Percentiles rank a stretch among this genome's conserved stretches.
These are phyloP conservation scores for Girardinus metallicus DNA, from an alignment of 2,797 vertebrate genomes.

Conservation along the genomic window DNA sequence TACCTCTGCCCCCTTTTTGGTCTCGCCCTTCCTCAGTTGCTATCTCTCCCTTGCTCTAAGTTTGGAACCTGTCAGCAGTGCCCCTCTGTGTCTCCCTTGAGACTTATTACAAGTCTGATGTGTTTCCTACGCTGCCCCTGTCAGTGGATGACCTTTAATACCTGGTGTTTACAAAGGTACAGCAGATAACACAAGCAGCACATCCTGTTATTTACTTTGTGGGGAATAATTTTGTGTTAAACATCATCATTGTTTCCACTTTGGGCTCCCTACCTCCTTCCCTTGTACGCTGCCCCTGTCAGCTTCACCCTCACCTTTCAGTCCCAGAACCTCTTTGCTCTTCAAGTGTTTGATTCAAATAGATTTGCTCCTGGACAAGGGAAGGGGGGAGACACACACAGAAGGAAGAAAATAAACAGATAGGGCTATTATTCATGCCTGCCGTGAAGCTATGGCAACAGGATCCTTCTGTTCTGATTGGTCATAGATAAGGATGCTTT, in stretches of 20 bases:
- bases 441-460: conserved; percentile 78
- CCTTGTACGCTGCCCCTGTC: conserved; percentile 7
- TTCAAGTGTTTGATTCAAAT: conserved; percentile 69
- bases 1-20: conserved; percentile 52
- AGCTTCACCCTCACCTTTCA: conserved; percentile 33
- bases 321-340: conserved; percentile 44
- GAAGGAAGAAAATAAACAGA: conserved; percentile 72
- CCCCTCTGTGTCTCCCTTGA: conserved; percentile 18
- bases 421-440: conserved; percentile 77
- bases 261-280: conserved; percentile 7
- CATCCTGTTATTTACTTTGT: conserved; percentile 8
- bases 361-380: conserved; percentile 57
- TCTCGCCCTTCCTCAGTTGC: conserved; percentile 25
- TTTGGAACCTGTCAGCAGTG: conserved; percentile 27
- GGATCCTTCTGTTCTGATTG: conserved; percentile 73
- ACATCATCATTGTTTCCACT: conserved; percentile 10
- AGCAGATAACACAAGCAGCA: background rate
- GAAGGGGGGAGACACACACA: conserved; percentile 37
- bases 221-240: conserved; percentile 8
- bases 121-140: too few species aligned
- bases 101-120: conserved; percentile 18
- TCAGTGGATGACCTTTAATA: conserved; percentile 7
- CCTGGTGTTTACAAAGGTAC: conserved; percentile 16
- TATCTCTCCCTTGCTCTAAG: conserved; percentile 11
- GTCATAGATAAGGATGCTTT: conserved; percentile 69